Conservation (phyloP, 2,113 vertebrate species). For the Gorsachius goisagi region DNA sequence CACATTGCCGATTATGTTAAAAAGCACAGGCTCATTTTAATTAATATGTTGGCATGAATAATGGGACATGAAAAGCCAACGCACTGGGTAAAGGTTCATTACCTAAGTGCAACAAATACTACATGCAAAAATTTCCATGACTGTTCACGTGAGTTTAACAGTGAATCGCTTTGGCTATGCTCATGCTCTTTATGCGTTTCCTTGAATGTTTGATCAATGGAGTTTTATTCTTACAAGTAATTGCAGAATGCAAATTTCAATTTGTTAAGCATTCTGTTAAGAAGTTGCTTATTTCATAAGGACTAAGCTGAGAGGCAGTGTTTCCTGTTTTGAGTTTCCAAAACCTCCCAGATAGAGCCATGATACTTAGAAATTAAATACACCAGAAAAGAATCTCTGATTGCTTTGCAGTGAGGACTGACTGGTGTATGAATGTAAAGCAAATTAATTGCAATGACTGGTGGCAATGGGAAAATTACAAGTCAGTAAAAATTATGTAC, state of each 20-base stretch:
- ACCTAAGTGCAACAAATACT: slow-evolving; percentile 49
- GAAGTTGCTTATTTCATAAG: background rate
- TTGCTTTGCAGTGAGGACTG: background rate
- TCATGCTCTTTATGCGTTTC: background rate
- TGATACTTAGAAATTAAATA: background rate
- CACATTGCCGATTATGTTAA: background rate
- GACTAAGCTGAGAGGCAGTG: background rate
- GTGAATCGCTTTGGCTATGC: slow-evolving; percentile 2
- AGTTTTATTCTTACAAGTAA: slow-evolving; percentile 19
- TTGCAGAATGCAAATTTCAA: slow-evolving; percentile 14
- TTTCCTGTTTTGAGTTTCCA: background rate
- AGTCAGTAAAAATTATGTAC: background rate
- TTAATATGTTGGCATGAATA: slow-evolving; percentile 44
- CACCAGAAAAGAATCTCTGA: background rate
- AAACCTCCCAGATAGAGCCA: background rate
- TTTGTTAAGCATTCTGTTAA: background rate
- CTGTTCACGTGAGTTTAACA: background rate
- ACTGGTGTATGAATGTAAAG: background rate
- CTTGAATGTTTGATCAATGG: slow-evolving; percentile 18
- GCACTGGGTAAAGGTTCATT: slow-evolving; percentile 35
- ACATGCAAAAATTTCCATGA: background rate
- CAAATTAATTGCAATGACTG: background rate
- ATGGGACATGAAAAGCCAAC: slow-evolving; percentile 39
- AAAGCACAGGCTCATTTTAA: slow-evolving; percentile 8
- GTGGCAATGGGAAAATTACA: background rate